Percentiles rank a stretch among this genome's conserved stretches.
Evolutionary conservation across 1,140 invertebrate genomes (phyloP).

Genomic region (Chrysomallon squamiferum): DNA sequence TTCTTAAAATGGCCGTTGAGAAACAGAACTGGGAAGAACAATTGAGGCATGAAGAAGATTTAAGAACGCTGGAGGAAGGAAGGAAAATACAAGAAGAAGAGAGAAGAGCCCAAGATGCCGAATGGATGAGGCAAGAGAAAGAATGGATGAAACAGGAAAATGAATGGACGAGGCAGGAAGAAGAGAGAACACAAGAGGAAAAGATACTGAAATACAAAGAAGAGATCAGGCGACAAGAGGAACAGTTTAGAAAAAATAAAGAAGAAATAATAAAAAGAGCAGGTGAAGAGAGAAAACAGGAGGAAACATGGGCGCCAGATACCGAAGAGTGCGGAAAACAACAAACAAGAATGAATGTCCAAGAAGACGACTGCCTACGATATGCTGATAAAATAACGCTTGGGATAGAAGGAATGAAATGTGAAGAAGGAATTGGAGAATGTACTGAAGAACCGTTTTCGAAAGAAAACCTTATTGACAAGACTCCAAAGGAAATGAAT

Average conservation of each 20-base stretch:
- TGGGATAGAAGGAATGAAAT: too few relatives aligned
- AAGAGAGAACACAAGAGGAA: background rate
- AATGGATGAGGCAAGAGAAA: background rate
- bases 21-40: background rate
- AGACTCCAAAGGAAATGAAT: background rate
- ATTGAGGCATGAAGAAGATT: background rate
- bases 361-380: too few relatives aligned
- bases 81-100: background rate
- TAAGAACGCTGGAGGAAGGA: background rate
- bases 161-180: background rate
- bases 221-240: background rate
- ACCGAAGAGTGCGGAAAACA: too few relatives aligned
- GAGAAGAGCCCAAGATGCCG: background rate
- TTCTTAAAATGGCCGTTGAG: too few relatives aligned
- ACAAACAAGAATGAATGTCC: too few relatives aligned
- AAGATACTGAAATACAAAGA: background rate
- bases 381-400: too few relatives aligned
- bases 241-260: background rate
- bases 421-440: too few relatives aligned
- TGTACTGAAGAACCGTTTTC: too few relatives aligned
- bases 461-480: background rate
- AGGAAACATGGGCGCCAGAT: too few relatives aligned
- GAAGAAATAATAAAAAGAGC: too few relatives aligned
- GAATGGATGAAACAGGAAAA: background rate
- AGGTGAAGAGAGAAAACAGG: too few relatives aligned